Evolutionary conservation across 1,140 invertebrate species (phyloP).

Genomic region (Brachionus asplanchnoidis): DNA sequence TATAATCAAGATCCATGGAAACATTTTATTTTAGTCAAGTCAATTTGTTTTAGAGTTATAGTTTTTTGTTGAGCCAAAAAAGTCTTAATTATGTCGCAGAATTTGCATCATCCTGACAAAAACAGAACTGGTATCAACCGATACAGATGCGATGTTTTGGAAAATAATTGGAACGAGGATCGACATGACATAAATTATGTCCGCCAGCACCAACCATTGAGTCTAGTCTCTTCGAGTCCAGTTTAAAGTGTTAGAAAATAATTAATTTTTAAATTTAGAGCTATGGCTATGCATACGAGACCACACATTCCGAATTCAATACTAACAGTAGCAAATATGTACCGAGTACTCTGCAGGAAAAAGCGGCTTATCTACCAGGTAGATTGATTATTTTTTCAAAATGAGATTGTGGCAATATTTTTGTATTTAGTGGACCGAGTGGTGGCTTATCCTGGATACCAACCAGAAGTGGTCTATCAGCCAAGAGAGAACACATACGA

Average conservation of each 20-base stretch:
- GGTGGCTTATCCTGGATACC: not conserved
- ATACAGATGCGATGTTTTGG: not conserved
- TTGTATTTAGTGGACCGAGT: not conserved
- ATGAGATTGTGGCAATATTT: not conserved
- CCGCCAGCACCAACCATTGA: not conserved
- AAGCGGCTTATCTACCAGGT: conserved; percentile 12
- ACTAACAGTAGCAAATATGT: not conserved
- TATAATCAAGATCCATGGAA: not conserved
- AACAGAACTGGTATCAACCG: conserved; percentile 12
- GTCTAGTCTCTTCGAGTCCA: not conserved
- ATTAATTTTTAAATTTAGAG: not conserved
- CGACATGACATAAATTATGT: not conserved
- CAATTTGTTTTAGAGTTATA: not conserved
- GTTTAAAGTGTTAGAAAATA: not conserved
- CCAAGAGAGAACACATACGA: conserved; percentile 9
- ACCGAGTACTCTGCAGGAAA: not conserved
- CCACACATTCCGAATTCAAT: not conserved
- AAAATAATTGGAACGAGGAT: conserved; percentile 21
- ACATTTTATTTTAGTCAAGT: conserved; percentile 13
- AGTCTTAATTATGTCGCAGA: conserved; percentile 4
- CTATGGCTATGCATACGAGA: not conserved
- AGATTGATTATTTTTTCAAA: not conserved
- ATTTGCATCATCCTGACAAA: not conserved
- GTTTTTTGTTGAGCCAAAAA: not conserved
- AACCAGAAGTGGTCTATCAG: not conserved